Conservation (phyloP, 2,113 vertebrate species). For the Emydura subglobosa region DNA sequence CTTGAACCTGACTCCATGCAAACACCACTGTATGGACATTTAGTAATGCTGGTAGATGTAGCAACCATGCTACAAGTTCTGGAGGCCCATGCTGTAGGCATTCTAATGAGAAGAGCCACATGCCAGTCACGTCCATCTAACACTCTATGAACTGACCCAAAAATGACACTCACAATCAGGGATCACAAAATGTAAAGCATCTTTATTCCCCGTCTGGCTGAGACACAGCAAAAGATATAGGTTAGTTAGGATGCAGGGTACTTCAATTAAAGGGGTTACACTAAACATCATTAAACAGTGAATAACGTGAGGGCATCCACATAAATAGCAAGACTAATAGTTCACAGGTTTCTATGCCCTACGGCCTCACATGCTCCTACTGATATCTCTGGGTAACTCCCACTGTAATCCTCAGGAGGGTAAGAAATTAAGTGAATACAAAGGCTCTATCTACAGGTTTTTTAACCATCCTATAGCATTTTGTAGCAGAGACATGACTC, state of each 20-base stretch:
- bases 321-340: background rate
- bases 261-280: background rate
- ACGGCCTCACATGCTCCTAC: background rate
- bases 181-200: background rate
- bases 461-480: background rate
- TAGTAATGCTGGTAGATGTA: slow-evolving; percentile 8
- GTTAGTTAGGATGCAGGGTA: background rate
- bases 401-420: background rate
- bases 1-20: background rate
- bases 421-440: background rate
- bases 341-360: background rate
- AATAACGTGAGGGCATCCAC: background rate
- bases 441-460: background rate
- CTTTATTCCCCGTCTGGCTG: background rate
- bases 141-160: background rate
- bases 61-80: background rate
- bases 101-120: background rate
- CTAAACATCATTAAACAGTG: background rate
- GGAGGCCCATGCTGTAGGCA: background rate
- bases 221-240: background rate
- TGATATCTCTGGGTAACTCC: background rate
- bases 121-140: background rate
- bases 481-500: background rate
- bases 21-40: background rate
- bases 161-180: background rate